These are phyloP conservation scores for Rostratula benghalensis DNA, from an alignment of 2,113 vertebrate species.

Conservation along the genomic window DNA sequence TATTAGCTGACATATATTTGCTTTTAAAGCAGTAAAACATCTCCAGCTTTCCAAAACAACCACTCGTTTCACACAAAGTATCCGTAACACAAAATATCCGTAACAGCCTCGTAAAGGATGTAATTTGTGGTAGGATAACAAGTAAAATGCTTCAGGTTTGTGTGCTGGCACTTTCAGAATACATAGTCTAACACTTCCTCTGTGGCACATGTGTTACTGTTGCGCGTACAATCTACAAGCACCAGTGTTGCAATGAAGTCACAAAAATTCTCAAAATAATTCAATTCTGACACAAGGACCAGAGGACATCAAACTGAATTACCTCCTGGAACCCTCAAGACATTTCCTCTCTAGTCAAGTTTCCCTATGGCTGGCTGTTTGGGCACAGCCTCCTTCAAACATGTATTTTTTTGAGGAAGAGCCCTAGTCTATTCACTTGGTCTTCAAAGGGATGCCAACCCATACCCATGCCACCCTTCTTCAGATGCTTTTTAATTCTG, in stretches of 20 bases:
- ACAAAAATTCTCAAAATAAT: neutral
- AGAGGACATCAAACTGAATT: neutral
- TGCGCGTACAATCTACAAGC: neutral
- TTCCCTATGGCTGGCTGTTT: neutral
- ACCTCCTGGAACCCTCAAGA: neutral
- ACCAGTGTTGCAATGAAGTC: neutral
- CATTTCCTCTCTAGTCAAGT: neutral
- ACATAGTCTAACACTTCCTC: neutral
- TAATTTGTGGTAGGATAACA: neutral
- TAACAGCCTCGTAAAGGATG: neutral
- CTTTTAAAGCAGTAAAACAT: neutral
- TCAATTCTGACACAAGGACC: neutral
- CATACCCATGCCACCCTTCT: neutral
- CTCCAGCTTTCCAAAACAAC: neutral
- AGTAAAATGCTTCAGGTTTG: neutral
- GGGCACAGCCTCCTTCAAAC: neutral
- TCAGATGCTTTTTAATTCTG: neutral
- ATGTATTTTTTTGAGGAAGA: neutral
- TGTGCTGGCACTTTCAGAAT: neutral
- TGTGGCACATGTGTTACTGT: neutral
- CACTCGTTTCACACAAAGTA: neutral
- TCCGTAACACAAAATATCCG: fast-evolving
- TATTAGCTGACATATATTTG: neutral
- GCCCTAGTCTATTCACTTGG: fast-evolving
- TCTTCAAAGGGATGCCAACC: neutral